Base-by-base conservation (phyloP, 2,797 vertebrate species). In the Artibeus jamaicensis region DNA sequence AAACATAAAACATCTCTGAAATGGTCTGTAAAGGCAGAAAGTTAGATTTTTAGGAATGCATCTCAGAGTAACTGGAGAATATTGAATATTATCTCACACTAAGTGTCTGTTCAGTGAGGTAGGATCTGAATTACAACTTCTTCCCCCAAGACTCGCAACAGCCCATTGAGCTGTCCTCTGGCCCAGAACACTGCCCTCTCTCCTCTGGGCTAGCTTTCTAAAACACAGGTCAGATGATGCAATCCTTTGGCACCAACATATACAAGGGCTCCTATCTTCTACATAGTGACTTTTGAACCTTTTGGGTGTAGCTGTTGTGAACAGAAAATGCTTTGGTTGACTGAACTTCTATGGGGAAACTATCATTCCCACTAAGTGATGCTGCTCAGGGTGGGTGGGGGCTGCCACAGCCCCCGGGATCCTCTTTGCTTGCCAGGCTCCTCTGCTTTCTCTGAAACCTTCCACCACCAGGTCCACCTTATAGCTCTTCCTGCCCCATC, bases 1-100 rank as follows among this genome's bases (percentile, higher is more conserved):
- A 95, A 95, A 93, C 78, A 71, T 86, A 85, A 94, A 89, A 79
- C 92, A 90, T 65, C 91, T 89, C 94, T 73, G 71, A 91, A 88
- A 84, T 21, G 42, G 88, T 81, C 86, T 44, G 55, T 5, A 26
- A 57, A 74, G 82, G 89, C 65, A 48, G 55, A 77, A 89, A 76
- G 59, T 65, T 77, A 93, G 85, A 79, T 44, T 46, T 73, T 89
- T 53, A 83, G 90, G 86, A 86, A 85, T 48, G 89, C n/a, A 32
- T 42, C 50, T 19, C 7, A 10, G 67, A 79, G 85, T 39, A 29
- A 53, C 29, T 21, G n/a, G 68, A 89, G 57, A 84, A 34, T 48
- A 74, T 53, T 10, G 55, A 84, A 26, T 44, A 82, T 71, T 14
- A 74, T 32, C 76, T 94, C 46, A 67, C 32, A 29, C 24, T 15